A percentile compares a stretch with the other conserved stretches of the same genome.
Conservation (phyloP, 2,113 vertebrate species). For the Felis chaus region DNA sequence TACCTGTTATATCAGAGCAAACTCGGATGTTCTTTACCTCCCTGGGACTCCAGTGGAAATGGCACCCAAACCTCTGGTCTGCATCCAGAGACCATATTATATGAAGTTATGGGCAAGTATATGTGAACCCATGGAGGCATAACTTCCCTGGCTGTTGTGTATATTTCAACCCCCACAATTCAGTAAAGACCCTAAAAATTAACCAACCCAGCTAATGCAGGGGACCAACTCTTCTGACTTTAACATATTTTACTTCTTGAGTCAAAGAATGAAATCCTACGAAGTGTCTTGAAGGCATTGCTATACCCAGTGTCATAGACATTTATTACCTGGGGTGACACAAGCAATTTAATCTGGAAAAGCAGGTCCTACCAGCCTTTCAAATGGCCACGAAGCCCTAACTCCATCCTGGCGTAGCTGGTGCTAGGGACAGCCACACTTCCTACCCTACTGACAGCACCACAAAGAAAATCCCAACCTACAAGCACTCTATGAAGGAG, state of each 20-base stretch:
- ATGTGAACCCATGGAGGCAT: not conserved
- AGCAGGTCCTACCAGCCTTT: not conserved
- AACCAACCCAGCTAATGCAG: not conserved
- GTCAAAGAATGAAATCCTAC: conserved; percentile 47
- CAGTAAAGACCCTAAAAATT: conserved; percentile 24
- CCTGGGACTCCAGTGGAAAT: not conserved
- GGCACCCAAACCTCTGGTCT: not conserved
- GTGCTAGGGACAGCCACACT: not conserved
- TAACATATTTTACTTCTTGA: conserved; percentile 50
- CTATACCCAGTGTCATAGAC: not conserved
- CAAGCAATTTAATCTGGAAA: not conserved
- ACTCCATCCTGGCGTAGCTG: not conserved
- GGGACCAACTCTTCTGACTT: conserved; percentile 1
- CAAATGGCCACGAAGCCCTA: not conserved
- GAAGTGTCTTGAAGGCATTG: conserved; percentile 19
- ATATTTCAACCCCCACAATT: not conserved
- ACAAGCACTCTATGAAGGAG: too few relatives aligned
- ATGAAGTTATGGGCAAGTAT: not conserved
- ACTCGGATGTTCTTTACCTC: not conserved
- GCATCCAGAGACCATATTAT: not conserved
- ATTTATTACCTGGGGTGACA: conserved; percentile 12
- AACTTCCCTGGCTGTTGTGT: not conserved
- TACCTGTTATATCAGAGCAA: not conserved
- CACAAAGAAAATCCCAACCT: not conserved
- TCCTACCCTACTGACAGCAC: not conserved